Percentiles rank a stretch among this genome's conserved stretches.
Conservation (phyloP, 1,140 invertebrate genomes). For the Gonatopus flavifemur region DNA sequence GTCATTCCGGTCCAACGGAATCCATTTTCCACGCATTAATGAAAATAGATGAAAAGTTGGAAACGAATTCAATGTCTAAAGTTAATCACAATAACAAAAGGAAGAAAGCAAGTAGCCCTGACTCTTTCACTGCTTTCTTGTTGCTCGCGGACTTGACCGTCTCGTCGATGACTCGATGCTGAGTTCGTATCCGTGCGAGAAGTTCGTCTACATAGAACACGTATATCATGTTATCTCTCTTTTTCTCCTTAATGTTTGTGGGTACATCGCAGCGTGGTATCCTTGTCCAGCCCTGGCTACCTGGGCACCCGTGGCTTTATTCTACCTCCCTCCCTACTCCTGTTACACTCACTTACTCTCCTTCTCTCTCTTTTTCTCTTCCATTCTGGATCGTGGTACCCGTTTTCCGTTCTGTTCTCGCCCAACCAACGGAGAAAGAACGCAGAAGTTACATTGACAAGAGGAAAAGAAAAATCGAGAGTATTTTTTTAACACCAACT, state of each 20-base stretch:
- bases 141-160: conserved; percentile 19
- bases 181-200: conserved; percentile 42
- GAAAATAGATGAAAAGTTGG: too few relatives aligned
- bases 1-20: too few relatives aligned
- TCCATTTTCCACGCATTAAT: too few relatives aligned
- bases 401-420: too few relatives aligned
- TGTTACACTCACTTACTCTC: neutral
- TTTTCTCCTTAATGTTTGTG: neutral
- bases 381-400: neutral
- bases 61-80: too few relatives aligned
- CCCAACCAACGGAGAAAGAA: too few relatives aligned
- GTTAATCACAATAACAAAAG: too few relatives aligned
- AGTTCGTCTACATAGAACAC: conserved; percentile 14
- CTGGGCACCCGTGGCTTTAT: conserved; percentile 28
- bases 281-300: conserved; percentile 35
- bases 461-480: too few relatives aligned
- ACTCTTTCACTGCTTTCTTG: neutral
- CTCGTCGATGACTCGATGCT: conserved; percentile 43
- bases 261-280: neutral
- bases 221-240: neutral
- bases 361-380: conserved; percentile 14
- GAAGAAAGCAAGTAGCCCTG: too few relatives aligned
- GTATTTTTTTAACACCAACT: too few relatives aligned
- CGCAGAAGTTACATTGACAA: too few relatives aligned
- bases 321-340: neutral